Base-by-base conservation (phyloP, 2,888 invertebrate genomes). In the Biston betularia region DNA sequence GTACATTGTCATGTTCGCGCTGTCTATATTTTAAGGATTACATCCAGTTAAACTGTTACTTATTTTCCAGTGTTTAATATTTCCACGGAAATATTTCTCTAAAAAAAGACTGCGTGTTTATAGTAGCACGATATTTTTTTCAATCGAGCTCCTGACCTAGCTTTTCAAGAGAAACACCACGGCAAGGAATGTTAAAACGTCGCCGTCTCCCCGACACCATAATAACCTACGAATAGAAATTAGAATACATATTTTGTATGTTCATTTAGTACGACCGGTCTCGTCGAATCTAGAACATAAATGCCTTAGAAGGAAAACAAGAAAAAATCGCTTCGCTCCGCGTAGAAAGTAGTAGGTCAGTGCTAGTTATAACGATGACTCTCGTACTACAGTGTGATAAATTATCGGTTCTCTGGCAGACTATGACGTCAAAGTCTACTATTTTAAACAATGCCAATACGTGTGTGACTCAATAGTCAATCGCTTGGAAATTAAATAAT, bases 391-490 rank as follows among this genome's bases (percentile, higher is more conserved):
- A 38, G 38, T 38, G 10, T 15, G 38, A 53, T 53, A 54, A 54
- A 54, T n/a, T 44, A 54, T 44, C 14, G 6, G 42, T 40, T 54
- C 24, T 15, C 6, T 40, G 40, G 40, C 50, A 4, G 14, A 14
- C 52, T 42, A 10, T 54, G 54, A 54, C 54, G 54, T 54, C 54
- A 54, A 42, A 53, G 14, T 50, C 8, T 35, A 14, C 52, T 53
- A 53, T 53, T 53, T 38, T 38, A 53, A 53, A 53, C 38, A 53
- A 53, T 53, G 15, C 38, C 52, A 53, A 53, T 38, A 53, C 38
- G 15, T 9, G 8, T 15, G 38, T 9, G 38, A 53, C 35, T 35
- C 52, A 52, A 38, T 15, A 12, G n/a, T n/a, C 8, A 34, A n/a
- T 33, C 34, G n/a, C 11, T n/a, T 34, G 50, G 8, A n/a, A 34